Evolutionary conservation across 1,140 invertebrate species (phyloP), one percentile per base, ranked within the genome.

Genomic region (Limonius californicus): DNA sequence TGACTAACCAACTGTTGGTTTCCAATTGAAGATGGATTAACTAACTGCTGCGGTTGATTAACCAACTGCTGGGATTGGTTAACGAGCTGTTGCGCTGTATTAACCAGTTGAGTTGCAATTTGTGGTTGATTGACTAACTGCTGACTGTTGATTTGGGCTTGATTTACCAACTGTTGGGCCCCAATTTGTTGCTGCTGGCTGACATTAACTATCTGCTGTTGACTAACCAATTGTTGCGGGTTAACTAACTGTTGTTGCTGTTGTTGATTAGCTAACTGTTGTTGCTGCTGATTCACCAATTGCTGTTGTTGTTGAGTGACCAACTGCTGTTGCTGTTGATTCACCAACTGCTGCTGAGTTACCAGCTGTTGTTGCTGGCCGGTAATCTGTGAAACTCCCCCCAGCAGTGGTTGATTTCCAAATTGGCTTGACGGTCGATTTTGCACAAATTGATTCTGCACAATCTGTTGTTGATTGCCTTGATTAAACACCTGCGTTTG

Each of bases 401-500:
- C 14, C 42, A 8, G 32, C 8, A 18, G 42, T 45, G n/a, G 2
- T n/a, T 62, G 54, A 39, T 55, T 61, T 20, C 6, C 16, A 50
- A 50, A 71, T 12, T 74, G 72, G 1, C 70, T 73, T 4, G 72
- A 71, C 14, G 74, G 73, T 20, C 69, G 71, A 39, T 65, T 64
- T 45, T 69, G 42, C 45, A 54, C 20, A 16, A 50, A 63, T 39
- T 71, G 76, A 53, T 75, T 74, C 54, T 75, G 74, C 7, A 74
- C 70, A 56, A 66, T 64, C 62, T 65, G 63, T 55, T 66, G 64
- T 53, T 65, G 68, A 20, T 75, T 73, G 68, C 74, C 76, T 59
- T 76, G 74, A 7, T 16, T 42, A 8, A 57, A 20, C 23, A 59
- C 57, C 19, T 59, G 58, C n/a, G n/a, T n/a, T 30, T 50, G 54